Base-by-base conservation (phyloP, 92 coral and sea anemone genomes). In the Blastomussa wellsi region DNA sequence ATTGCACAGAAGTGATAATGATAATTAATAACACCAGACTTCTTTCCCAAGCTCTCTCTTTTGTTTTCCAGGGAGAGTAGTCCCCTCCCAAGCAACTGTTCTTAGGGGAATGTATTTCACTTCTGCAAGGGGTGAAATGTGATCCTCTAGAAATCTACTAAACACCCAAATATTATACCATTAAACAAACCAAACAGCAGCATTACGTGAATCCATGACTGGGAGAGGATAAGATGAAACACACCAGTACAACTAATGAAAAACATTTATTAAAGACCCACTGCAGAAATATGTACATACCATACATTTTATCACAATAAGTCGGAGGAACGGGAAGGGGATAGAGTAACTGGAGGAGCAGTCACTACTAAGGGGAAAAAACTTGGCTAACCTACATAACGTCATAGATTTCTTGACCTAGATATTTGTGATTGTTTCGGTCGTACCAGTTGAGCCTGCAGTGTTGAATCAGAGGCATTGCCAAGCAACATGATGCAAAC, bases 231-330 rank as follows among this genome's bases (percentile, higher is more conserved):
- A 76, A 37, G 19, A 11, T 11, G 51, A 20, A 36, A 37, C n/a
- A 37, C 17, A 44, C 65, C 22, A 55, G 31, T 33, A 32, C 32
- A 62, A 33, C 22, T 10, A 20, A 53, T 55, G 69, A 53, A 26
- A 74, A 15, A 1, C 10, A 5, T 74, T 74, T 44, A 44, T 74
- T 74, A 5, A 47, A 57, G 39, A 29, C 59, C 37, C 57, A 29
- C 15, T 74, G 57, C 16, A n/a, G 39, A 48, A 71, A 16, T 74
- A 44, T 74, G 26, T 74, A 74, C 79, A 74, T 44, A 22, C 60
- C 79, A 74, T 44, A 22, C 60, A 47, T 3, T 29, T 36, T 74
- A 26, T 44, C 16, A 8, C 7, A 71, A 15, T 24, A 20, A 2
- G 42, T 24, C 15, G 31, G 22, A 22, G 11, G 32, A 39, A 4